Percentiles rank a stretch among this genome's conserved stretches.
These are phyloP conservation scores for Odontesthes bonariensis DNA, from an alignment of 2,113 vertebrate genomes.

Conservation along the genomic window DNA sequence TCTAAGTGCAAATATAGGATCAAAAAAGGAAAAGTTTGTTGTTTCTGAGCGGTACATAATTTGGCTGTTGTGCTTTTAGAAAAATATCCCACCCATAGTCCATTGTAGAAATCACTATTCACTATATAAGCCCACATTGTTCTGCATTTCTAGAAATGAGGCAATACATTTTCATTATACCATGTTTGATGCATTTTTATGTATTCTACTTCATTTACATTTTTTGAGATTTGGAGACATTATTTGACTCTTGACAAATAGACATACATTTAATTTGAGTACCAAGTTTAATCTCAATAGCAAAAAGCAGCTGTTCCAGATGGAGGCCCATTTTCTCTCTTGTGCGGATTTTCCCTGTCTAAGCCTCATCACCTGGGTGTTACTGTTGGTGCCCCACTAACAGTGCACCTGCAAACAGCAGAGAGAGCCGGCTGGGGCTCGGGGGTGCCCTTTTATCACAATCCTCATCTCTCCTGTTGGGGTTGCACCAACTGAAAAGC, in stretches of 20 bases:
- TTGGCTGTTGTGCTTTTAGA: conserved; percentile 36
- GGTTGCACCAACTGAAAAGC: conserved; percentile 78
- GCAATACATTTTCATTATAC: neutral
- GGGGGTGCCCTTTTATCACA: conserved; percentile 85
- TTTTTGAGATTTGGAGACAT: neutral
- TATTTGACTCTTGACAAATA: neutral
- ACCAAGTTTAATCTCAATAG: conserved; percentile 11
- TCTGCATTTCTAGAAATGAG: conserved; percentile 1
- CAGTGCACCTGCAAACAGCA: conserved; percentile 59
- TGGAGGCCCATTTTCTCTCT: conserved; percentile 37
- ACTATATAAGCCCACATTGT: conserved; percentile 4
- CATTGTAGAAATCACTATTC: conserved; percentile 31
- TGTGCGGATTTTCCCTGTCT: conserved; percentile 45
- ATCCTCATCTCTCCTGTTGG: conserved; percentile 73
- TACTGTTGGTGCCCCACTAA: conserved; percentile 88
- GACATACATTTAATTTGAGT: conserved; percentile 1
- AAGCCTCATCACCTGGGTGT: conserved; percentile 81
- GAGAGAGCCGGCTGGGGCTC: conserved; percentile 54
- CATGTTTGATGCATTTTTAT: neutral
- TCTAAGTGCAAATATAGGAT: conserved; percentile 50
- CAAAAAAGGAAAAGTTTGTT: conserved; percentile 44
- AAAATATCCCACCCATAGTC: conserved; percentile 5
- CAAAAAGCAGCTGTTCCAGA: conserved; percentile 55
- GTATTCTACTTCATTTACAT: neutral
- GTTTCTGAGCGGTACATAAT: conserved; percentile 41